These are phyloP conservation scores for Eupithecia exiguata DNA, from an alignment of 2,888 invertebrate species.

Conservation along the genomic window DNA sequence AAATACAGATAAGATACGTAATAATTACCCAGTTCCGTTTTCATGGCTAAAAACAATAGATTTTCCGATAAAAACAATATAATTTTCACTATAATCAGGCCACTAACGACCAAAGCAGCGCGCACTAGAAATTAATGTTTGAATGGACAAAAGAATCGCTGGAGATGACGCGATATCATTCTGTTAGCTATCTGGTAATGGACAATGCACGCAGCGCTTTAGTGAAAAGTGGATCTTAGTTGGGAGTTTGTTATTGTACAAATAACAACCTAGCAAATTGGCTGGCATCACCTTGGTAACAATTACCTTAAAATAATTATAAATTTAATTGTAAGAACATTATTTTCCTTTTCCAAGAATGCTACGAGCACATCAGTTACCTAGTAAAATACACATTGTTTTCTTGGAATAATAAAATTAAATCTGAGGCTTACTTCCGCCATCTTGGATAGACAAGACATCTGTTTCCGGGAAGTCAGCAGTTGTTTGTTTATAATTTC, in stretches of 20 bases:
- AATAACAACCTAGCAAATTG: neutral
- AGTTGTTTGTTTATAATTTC: slow-evolving; percentile 40
- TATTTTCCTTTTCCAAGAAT: neutral
- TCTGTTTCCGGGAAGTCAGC: slow-evolving; percentile 25
- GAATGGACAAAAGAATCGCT: slow-evolving; percentile 12
- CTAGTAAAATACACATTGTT: neutral
- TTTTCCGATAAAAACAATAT: neutral
- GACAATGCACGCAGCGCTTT: slow-evolving; percentile 4
- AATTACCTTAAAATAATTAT: neutral
- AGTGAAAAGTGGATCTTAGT: neutral
- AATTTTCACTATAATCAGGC: slow-evolving; percentile 1
- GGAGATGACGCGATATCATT: slow-evolving; percentile 9
- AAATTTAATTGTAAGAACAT: neutral
- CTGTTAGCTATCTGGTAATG: neutral
- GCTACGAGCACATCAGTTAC: neutral
- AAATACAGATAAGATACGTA: slow-evolving; percentile 25
- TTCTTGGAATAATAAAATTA: slow-evolving; percentile 1
- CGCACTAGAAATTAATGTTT: slow-evolving; percentile 5
- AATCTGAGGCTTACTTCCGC: slow-evolving; percentile 4
- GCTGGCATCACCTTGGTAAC: neutral
- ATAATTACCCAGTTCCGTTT: slow-evolving; percentile 11
- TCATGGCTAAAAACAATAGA: neutral
- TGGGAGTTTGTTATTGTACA: neutral
- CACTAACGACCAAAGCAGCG: slow-evolving; percentile 2
- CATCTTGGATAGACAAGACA: slow-evolving; percentile 23